Conservation (phyloP, 1,140 invertebrate genomes). For the Drosophila hydei region DNA sequence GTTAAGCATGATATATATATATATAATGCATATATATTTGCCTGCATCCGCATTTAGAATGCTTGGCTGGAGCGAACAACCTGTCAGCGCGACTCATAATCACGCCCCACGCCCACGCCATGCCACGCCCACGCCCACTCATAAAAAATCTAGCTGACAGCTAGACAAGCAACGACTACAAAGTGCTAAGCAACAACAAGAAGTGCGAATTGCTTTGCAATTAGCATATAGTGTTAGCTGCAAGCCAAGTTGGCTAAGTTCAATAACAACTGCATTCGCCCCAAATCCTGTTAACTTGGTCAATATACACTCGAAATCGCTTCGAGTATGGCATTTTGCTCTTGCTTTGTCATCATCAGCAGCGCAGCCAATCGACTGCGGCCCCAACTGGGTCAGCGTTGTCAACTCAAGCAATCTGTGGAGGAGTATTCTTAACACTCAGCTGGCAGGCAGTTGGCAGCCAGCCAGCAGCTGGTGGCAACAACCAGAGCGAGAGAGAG, state of each 20-base stretch:
- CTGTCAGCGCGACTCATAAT: slow-evolving; percentile 64
- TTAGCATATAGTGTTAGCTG: slow-evolving; percentile 53
- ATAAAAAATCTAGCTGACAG: background rate
- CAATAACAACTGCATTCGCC: slow-evolving; percentile 52
- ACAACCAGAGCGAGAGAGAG: no score
- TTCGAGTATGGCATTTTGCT: slow-evolving; percentile 14
- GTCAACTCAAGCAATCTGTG: slow-evolving; percentile 56
- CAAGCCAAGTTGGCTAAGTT: slow-evolving; percentile 52
- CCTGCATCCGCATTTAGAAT: slow-evolving; percentile 39
- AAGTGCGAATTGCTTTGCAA: slow-evolving; percentile 49
- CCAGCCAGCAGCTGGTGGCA: background rate
- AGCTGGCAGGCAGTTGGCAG: slow-evolving; percentile 12
- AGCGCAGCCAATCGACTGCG: slow-evolving; percentile 21
- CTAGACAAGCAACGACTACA: slow-evolving; percentile 33
- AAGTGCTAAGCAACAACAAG: slow-evolving; percentile 39
- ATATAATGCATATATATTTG: slow-evolving; percentile 33
- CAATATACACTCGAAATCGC: slow-evolving; percentile 61
- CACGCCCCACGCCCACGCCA: slow-evolving; percentile 44
- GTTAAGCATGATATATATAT: slow-evolving; percentile 52
- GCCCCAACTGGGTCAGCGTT: slow-evolving; percentile 68
- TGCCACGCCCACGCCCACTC: slow-evolving; percentile 35
- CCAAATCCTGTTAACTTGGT: slow-evolving; percentile 72
- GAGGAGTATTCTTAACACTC: slow-evolving; percentile 55
- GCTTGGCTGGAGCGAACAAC: slow-evolving; percentile 47
- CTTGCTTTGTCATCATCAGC: slow-evolving; percentile 33